Percentiles rank a stretch among this genome's conserved stretches.
These are phyloP conservation scores for Drosophila auraria DNA, from an alignment of 1,140 invertebrate species.

Conservation along the genomic window DNA sequence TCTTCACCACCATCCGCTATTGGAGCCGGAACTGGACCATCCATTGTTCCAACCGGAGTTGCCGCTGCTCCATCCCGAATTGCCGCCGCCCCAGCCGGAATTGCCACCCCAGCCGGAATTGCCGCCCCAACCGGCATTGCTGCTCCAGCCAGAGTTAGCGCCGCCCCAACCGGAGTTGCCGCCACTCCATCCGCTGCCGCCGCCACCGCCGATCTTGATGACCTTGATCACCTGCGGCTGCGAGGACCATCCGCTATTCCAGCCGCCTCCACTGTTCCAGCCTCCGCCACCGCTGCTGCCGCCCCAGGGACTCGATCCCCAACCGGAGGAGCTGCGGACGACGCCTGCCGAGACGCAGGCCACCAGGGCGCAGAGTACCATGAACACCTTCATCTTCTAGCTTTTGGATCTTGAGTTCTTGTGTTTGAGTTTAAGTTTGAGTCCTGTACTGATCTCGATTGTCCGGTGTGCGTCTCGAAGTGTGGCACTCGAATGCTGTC, in stretches of 20 bases:
- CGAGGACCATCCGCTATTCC: conserved; percentile 51
- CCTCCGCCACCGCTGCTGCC: conserved; percentile 38
- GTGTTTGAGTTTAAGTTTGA: neutral
- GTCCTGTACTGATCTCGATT: conserved; percentile 7
- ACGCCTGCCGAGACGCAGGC: conserved; percentile 66
- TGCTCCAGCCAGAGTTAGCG: conserved; percentile 14
- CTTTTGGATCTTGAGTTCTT: neutral
- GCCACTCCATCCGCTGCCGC: conserved; percentile 41
- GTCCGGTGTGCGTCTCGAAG: conserved; percentile 45
- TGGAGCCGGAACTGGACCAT: conserved; percentile 53
- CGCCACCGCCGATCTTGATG: conserved; percentile 47
- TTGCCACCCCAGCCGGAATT: conserved; percentile 45
- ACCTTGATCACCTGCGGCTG: conserved; percentile 59
- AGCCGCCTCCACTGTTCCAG: conserved; percentile 10
- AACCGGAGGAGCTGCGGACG: conserved; percentile 57
- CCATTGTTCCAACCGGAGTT: conserved; percentile 44
- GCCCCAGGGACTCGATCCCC: conserved; percentile 51
- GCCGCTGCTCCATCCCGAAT: conserved; percentile 29
- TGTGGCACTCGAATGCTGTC: conserved; percentile 70
- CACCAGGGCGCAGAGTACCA: conserved; percentile 67
- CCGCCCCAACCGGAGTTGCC: conserved; percentile 21
- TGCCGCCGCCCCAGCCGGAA: conserved; percentile 24
- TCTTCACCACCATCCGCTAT: conserved; percentile 48
- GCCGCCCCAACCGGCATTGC: conserved; percentile 23
- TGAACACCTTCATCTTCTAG: conserved; percentile 66